Evolutionary conservation across 2,888 invertebrate genomes (phyloP).

Genomic region (Rhagonycha fulva): DNA sequence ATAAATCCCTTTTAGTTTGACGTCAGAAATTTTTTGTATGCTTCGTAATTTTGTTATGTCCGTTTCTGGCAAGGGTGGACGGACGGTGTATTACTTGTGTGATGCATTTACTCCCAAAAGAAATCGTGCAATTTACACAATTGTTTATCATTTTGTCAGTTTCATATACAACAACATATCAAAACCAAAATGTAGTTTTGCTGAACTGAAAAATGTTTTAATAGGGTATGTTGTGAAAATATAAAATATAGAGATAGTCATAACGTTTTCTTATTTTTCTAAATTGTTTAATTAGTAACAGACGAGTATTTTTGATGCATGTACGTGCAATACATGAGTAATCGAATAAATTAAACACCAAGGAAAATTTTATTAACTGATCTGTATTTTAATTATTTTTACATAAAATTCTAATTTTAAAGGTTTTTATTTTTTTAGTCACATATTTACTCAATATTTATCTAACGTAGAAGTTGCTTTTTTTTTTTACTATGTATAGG

Average conservation of each 20-base stretch:
- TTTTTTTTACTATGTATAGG: no score
- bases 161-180: slow-evolving; percentile 6
- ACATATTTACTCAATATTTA: no score
- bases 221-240: background rate
- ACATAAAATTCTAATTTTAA: no score
- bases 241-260: background rate
- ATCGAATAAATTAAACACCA: no score
- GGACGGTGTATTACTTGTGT: background rate
- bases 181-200: background rate
- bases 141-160: slow-evolving; percentile 20
- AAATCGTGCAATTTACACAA: slow-evolving; percentile 20
- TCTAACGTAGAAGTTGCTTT: background rate
- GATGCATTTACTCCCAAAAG: slow-evolving; percentile 1
- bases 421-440: no score
- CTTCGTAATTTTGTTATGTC: slow-evolving; percentile 19
- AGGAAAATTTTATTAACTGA: no score
- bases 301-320: no score
- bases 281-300: background rate
- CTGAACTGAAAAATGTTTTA: background rate
- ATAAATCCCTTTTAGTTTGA: slow-evolving; percentile 24
- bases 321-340: no score
- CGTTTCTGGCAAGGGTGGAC: slow-evolving; percentile 5
- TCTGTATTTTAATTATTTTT: no score
- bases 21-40: slow-evolving; percentile 19
- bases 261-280: background rate